Evolutionary conservation across 2,797 vertebrate species (phyloP).

Genomic region (Falco cherrug): DNA sequence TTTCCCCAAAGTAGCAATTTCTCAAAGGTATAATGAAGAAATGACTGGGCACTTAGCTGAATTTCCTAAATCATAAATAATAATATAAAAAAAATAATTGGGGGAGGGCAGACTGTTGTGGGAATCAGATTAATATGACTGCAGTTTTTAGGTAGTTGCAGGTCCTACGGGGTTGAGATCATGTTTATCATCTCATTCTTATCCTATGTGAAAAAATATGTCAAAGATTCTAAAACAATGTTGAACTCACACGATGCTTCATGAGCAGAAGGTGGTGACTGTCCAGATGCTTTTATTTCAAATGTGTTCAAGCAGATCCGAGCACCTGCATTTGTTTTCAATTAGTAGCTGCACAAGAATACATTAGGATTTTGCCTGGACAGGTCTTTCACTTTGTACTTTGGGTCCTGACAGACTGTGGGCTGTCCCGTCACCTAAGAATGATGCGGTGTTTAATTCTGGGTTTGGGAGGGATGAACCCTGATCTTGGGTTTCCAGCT

Average conservation of each 20-base stretch:
- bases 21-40: neutral
- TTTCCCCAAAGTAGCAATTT: neutral
- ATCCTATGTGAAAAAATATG: neutral
- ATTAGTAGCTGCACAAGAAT: neutral
- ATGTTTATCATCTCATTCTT: neutral
- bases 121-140: neutral
- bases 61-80: neutral
- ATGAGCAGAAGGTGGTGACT: neutral
- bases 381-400: neutral
- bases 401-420: neutral
- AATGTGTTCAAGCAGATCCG: neutral
- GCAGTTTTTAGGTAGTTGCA: neutral
- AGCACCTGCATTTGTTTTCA: neutral
- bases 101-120: neutral
- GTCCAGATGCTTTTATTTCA: neutral
- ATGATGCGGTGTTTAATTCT: neutral
- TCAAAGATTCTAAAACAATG: neutral
- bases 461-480: neutral
- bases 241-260: neutral
- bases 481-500: neutral
- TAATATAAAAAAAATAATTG: neutral
- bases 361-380: neutral
- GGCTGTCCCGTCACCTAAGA: rapidly evolving
- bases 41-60: neutral
- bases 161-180: neutral